Evolutionary conservation across 2,113 vertebrate genomes (phyloP).

Genomic region (Marmota flaviventris): DNA sequence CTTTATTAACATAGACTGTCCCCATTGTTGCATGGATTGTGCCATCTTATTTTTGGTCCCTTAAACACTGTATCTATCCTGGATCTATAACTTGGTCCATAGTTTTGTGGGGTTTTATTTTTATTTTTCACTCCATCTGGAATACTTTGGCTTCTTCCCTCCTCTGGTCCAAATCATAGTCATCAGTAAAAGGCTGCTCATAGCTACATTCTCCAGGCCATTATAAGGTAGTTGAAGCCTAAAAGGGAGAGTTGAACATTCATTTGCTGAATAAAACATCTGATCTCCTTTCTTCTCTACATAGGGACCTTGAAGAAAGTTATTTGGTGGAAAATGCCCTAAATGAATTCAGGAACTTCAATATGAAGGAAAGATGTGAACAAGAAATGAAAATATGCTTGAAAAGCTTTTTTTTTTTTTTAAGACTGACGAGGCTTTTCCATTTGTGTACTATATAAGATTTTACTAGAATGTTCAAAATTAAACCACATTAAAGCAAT

Average conservation of each 20-base stretch:
- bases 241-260: background rate
- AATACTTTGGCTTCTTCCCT: background rate
- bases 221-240: background rate
- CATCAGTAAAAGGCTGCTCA: background rate
- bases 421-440: conserved; percentile 68
- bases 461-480: conserved; percentile 83
- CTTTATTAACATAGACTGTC: background rate
- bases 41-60: background rate
- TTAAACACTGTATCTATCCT: background rate
- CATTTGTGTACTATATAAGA: conserved; percentile 71
- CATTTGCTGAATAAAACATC: conserved; percentile 63
- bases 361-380: conserved; percentile 64
- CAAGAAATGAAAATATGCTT: conserved; percentile 47
- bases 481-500: conserved; percentile 85
- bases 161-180: background rate
- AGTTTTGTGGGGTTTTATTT: background rate
- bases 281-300: background rate
- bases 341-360: conserved; percentile 70
- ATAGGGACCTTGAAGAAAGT: conserved; percentile 31
- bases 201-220: background rate
- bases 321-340: conserved; percentile 67
- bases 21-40: background rate
- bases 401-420: conserved; percentile 60
- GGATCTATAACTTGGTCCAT: background rate
- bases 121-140: background rate